Base-by-base conservation (phyloP, 2,888 invertebrate species). In the Meteorus colon region DNA sequence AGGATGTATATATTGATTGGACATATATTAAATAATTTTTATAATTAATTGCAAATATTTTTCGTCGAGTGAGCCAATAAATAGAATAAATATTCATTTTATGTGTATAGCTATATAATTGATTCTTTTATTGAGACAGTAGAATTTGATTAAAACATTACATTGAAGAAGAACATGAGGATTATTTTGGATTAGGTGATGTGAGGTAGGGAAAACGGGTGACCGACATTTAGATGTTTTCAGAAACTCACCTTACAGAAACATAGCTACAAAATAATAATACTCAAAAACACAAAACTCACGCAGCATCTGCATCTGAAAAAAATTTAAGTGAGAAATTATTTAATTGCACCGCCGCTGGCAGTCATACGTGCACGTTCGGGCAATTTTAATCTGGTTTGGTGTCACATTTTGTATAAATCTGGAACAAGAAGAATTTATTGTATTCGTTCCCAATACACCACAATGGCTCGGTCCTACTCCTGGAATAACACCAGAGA, bases 191-290 rank as follows among this genome's bases (percentile, higher is more conserved):
- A n/a, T 65, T 2, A 48, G 62, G 71, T 62, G 62, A 66, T 79
- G 77, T 68, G 70, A 68, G 68, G 75, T 71, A 67, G 73, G 79
- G 37, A 66, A 55, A 71, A 66, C 24, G 48, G 69, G 51, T 51
- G 74, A 80, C 78, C 77, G 74, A 79, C 80, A 81, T 78, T 19
- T 60, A 77, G 78, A 34, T 75, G 60, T 68, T 62, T 77, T 76
- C 69, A 78, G 73, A 76, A 79, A 86, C 86, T 86, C 86, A 86
- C 86, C 86, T 86, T 83, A 78, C 76, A 69, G 78, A 60, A 75
- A 76, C 60, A 79, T 80, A 77, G 81, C 81, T 81, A 81, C 74
- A 59, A 79, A 77, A 63, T 79, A 79, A 69, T 66, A 65, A 77
- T 76, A 78, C 78, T 80, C 62, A 75, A 51, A 75, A 66, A 63